Base-by-base conservation (phyloP, 2,888 invertebrate genomes). In the Agonum fuliginosum region DNA sequence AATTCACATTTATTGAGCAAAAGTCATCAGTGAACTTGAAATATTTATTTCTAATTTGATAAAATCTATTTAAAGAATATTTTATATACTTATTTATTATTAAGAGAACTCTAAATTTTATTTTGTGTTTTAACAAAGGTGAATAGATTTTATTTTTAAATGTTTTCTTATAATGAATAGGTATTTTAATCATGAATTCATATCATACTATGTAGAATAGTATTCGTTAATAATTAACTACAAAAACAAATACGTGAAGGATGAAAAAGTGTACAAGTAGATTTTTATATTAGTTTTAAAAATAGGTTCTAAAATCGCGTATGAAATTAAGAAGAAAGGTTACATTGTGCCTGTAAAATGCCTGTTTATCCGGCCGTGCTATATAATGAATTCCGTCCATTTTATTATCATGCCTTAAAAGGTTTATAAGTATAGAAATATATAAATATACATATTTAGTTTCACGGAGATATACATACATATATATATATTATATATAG, bases 1-100 rank as follows among this genome's bases (percentile, higher is more conserved):
- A 97, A 97, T 90, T 96, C 97, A 83, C 97, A 97, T 91, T 91
- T 97, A 86, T 90, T 97, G 82, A 97, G 97, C 88, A 96, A 96
- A 88, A 96, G 95, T 87, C 97, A 97, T 88, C 96, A 97, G 81
- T 87, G 81, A 79, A 71, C n/a, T 54, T 22, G 17, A 22, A 17
- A 46, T 46, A 46, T 17, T 46, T 46, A 46, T 46, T 46, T 46
- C 17, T 46, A 6, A 46, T 46, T 46, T 17, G 37, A 37, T 10
- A 2, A 37, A 37, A 37, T 37, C 37, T n/a, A 0, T 37, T 46
- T 46, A 17, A 17, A 46, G 46, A 12, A 46, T 46, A 46, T 46
- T 46, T 46, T 46, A 46, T 46, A 46, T 46, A 46, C 46, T 46
- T 46, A 46, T 46, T 46, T 17, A 46, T 46, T 46, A 46, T 46